Conservation (phyloP, 2,797 vertebrate species). For the Melanotaenia maccullochi region DNA sequence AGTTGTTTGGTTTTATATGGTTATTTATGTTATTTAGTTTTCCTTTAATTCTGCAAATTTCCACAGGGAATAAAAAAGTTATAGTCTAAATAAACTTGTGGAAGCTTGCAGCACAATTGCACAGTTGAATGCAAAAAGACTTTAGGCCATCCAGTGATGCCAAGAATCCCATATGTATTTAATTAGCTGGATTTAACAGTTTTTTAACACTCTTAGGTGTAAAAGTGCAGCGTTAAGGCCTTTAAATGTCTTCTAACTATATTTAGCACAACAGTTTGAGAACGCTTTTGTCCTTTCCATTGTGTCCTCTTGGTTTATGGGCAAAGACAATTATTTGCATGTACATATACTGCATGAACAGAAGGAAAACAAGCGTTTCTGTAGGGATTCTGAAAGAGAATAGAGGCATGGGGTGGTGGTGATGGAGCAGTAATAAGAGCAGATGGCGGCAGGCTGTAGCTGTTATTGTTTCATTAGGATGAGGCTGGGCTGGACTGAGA, state of each 20-base stretch:
- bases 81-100: no score
- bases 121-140: no score
- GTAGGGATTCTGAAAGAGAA: conserved; percentile 10
- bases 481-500: conserved; percentile 44
- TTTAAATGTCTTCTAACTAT: neutral
- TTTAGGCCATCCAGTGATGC: neutral
- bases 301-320: conserved; percentile 25
- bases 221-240: neutral
- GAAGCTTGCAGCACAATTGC: no score
- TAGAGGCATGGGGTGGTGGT: conserved; percentile 11
- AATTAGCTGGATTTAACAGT: neutral
- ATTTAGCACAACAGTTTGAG: neutral
- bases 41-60: neutral
- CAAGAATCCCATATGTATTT: neutral
- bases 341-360: conserved; percentile 17
- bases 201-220: neutral
- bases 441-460: conserved; percentile 73
- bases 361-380: conserved; percentile 28
- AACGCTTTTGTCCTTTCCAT: conserved; percentile 19
- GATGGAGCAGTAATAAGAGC: conserved; percentile 57
- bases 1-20: neutral
- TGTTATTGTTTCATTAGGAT: conserved; percentile 77
- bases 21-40: neutral
- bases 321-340: conserved; percentile 27
- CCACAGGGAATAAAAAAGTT: neutral